Conservation (phyloP, 2,113 vertebrate genomes). For the Paradoxurus hermaphroditus region DNA sequence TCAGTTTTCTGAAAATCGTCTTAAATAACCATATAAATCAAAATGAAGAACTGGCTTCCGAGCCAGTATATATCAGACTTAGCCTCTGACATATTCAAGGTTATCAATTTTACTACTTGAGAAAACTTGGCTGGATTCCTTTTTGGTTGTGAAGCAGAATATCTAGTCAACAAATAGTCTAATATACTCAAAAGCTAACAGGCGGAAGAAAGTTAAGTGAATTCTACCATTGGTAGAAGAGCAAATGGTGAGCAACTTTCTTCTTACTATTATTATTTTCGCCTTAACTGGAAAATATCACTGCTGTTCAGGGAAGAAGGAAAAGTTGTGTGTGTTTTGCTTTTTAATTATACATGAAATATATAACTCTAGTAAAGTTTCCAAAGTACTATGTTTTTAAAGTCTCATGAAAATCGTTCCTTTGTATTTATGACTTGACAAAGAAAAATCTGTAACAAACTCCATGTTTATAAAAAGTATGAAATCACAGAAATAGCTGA, state of each 20-base stretch:
- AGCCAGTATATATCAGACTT: background rate
- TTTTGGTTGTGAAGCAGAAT: background rate
- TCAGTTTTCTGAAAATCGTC: background rate
- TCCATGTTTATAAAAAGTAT: background rate
- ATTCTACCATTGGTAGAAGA: background rate
- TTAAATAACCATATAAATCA: background rate
- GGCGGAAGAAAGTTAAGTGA: background rate
- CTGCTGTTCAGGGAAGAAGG: background rate
- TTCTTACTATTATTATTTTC: background rate
- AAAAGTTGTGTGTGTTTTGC: background rate
- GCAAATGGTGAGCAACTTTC: background rate
- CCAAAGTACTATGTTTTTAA: background rate
- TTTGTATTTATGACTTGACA: background rate
- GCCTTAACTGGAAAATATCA: background rate
- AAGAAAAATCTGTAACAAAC: background rate
- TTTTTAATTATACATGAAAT: background rate
- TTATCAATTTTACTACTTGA: conserved; percentile 6
- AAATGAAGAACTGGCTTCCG: background rate
- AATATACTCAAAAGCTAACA: background rate
- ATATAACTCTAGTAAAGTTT: background rate
- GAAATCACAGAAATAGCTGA: background rate
- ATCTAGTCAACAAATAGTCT: background rate
- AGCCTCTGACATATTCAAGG: background rate
- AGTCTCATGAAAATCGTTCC: background rate
- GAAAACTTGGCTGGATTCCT: background rate